A percentile compares a stretch with the other conserved stretches of the same genome.
phyloP scores from a whole-genome alignment of 2,113 vertebrate species.

The Hemibagrus wyckioides region DNA sequence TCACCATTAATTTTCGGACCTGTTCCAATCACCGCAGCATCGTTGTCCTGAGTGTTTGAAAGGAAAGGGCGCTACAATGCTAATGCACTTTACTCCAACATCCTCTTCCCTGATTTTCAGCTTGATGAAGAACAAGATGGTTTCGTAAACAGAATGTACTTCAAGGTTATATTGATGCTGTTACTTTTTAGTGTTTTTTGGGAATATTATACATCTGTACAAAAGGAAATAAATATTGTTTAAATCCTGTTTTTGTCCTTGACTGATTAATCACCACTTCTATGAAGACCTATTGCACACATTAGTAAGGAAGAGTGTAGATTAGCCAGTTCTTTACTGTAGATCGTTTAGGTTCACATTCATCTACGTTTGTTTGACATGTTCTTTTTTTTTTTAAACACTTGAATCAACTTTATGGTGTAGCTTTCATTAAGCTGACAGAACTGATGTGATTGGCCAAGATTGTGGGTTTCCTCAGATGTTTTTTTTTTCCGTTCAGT shows the following conservation, averaged over 20 bases:
- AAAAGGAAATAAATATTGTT: constrained; percentile 39
- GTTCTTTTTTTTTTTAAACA: too few species aligned
- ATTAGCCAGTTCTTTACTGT: background rate
- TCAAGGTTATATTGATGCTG: constrained; percentile 14
- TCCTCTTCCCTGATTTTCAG: constrained; percentile 9
- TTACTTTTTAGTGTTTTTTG: constrained; percentile 31
- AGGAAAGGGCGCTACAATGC: background rate
- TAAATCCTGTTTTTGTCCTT: background rate
- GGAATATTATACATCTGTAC: constrained; percentile 40
- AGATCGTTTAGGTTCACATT: background rate
- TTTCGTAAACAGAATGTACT: constrained; percentile 36
- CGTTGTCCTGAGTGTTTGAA: background rate
- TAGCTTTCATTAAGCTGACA: too few species aligned
- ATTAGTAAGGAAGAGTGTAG: background rate
- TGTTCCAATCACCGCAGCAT: background rate
- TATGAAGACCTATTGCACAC: background rate
- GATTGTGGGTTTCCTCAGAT: too few species aligned
- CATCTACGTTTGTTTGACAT: too few species aligned
- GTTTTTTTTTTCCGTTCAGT: too few species aligned
- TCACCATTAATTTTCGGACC: background rate
- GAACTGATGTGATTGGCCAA: too few species aligned
- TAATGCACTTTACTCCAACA: constrained; percentile 46
- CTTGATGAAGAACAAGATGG: constrained; percentile 2
- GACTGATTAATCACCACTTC: background rate
- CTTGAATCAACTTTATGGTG: too few species aligned